Evolutionary conservation across 2,888 invertebrate genomes (phyloP), one percentile per base, ranked within the genome.

Genomic region (Bhutanitis thaidina): DNA sequence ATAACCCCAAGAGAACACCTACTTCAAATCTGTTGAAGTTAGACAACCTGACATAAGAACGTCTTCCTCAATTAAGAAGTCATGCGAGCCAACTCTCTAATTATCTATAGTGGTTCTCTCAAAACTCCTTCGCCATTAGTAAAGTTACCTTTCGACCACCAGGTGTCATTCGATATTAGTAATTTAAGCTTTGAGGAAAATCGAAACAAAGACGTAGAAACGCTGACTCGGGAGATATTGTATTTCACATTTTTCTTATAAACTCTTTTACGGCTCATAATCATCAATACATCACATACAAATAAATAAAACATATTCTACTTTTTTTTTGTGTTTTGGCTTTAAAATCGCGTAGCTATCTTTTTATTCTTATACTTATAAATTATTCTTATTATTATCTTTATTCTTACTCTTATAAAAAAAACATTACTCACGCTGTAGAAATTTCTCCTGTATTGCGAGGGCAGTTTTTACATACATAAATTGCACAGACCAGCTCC

Each of bases 51-150:
- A 46, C 45, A 46, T 46, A 69, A 73, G 65, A 71, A 70, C 71
- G 81, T 82, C 82, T 69, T 61, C 65, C 66, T 73, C 77, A 81
- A 80, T 83, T 82, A 80, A 62, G 75, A 68, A 72, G 71, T 68
- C 71, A 74, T 71, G 64, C 65, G 71, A 61, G 67, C 74, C 67
- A 80, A 80, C 77, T 80, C 74, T 64, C 69, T 82, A 80, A 84
- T 83, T 83, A 83, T 74, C 72, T 75, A 64, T 78, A 81, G 80
- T 77, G 73, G 76, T 76, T 74, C 67, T 71, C 69, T 75, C 72
- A 78, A 82, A 85, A 83, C 76, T 83, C 73, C 69, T 64, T 71
- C 70, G 74, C 80, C 77, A 82, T 83, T 84, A 81, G 73, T 67
- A 76, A 82, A 85, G 80, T 84, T 84, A 68, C 56, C 54, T 56